Evolutionary conservation across 2,888 invertebrate genomes (phyloP), one percentile per base, ranked within the genome.

Genomic region (Drosophila barbarae): DNA sequence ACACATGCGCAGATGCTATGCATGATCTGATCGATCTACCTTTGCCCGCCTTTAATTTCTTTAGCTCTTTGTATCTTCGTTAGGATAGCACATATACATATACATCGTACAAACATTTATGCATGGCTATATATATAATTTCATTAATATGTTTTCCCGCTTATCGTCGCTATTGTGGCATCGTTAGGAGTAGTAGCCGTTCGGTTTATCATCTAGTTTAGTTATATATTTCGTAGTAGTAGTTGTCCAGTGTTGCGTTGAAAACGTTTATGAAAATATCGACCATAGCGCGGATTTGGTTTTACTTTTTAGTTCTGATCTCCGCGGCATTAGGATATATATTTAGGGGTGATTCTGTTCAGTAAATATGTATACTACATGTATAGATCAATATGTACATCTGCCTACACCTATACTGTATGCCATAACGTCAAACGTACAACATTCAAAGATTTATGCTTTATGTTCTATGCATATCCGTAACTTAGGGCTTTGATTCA

Each of bases 381-480:
- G n/a, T 63, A 32, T 52, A 46, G 35, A 53, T 41, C 23, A 46
- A 9, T 64, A 65, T 65, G 53, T 65, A 65, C 65, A 65, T 42
- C 46, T 50, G 46, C 65, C 54, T 52, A 56, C 32, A 18, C 46
- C 32, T 76, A 71, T 28, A 30, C 61, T 59, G 23, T 39, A 46
- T 70, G 46, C 69, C 76, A 74, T 64, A 69, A 81, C 74, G 77
- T 73, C 80, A 80, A 73, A 78, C 76, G 72, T 76, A 81, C 78
- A 81, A 78, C 76, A 78, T 80, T 56, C 52, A 79, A 75, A 63
- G 51, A 66, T 67, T 21, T 46, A 60, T 51, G 58, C 66, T 59
- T 64, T 47, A 28, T 18, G 18, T 12, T 8, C 21, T 3, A 30
- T 44, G 58, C 56, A 41, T 71, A 60, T 68, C 53, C 71, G 50